phyloP scores from a whole-genome alignment of 2,888 invertebrate genomes.

The Aelia acuminata region DNA sequence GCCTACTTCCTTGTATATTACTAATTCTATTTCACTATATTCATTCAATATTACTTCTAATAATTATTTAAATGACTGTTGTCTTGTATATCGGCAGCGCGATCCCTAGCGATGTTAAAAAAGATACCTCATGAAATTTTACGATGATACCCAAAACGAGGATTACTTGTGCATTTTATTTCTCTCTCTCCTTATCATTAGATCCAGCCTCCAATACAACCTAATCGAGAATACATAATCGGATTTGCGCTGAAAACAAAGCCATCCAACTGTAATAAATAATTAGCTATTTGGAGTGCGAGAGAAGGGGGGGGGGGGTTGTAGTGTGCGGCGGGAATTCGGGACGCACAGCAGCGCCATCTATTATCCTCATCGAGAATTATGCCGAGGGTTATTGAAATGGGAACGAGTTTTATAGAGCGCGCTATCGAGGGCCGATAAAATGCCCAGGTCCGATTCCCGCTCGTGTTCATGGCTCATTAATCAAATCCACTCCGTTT shows the following conservation, averaged over 20 bases:
- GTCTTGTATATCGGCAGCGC: too few species aligned
- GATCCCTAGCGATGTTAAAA: not conserved
- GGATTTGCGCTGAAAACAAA: not conserved
- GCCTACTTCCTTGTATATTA: too few species aligned
- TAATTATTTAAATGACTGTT: too few species aligned
- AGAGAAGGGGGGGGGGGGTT: not conserved
- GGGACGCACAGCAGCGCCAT: not conserved
- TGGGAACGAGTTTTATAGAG: constrained; percentile 38
- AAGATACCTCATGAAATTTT: not conserved
- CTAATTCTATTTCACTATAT: too few species aligned
- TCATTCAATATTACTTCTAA: too few species aligned
- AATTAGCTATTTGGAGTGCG: not conserved
- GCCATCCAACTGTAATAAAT: not conserved
- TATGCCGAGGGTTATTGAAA: constrained; percentile 51
- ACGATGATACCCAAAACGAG: not conserved
- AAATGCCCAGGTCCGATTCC: not conserved
- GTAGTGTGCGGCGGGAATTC: not conserved
- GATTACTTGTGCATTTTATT: not conserved
- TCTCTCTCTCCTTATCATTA: not conserved
- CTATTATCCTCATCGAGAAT: constrained; percentile 50
- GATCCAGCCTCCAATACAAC: not conserved
- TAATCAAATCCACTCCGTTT: not conserved
- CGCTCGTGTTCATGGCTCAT: constrained; percentile 39
- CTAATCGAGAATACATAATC: not conserved
- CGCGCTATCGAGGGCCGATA: constrained; percentile 43